Conservation (phyloP, 1,140 invertebrate genomes). For the Papilio xuthus region DNA sequence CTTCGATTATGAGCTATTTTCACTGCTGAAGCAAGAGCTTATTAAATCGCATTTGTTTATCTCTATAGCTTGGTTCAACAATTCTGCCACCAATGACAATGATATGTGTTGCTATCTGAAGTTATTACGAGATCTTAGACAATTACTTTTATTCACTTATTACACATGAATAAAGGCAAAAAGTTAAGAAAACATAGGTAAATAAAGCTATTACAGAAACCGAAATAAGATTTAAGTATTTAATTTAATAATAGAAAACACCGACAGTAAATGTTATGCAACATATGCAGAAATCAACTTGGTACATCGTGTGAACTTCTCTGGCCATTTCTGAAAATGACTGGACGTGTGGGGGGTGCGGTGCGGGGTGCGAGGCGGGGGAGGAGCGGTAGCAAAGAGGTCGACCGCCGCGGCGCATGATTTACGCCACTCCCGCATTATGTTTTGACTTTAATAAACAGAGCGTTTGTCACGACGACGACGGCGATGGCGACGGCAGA, state of each 20-base stretch:
- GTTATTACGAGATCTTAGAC: not conserved
- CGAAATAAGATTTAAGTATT: not conserved
- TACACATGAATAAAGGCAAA: too few species aligned
- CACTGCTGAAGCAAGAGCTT: not conserved
- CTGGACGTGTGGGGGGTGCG: slow-evolving; percentile 61
- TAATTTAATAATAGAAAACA: slow-evolving; percentile 40
- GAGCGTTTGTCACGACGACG: slow-evolving; percentile 69
- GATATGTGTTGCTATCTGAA: not conserved
- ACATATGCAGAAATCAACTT: slow-evolving; percentile 52
- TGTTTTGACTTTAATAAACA: slow-evolving; percentile 81
- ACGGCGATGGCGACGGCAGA: slow-evolving; percentile 45
- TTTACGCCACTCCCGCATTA: slow-evolving; percentile 80
- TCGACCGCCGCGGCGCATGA: slow-evolving; percentile 65
- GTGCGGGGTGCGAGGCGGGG: slow-evolving; percentile 33
- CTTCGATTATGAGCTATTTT: slow-evolving; percentile 55
- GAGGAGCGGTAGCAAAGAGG: not conserved
- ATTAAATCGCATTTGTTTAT: not conserved
- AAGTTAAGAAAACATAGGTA: too few species aligned
- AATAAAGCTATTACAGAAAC: too few species aligned
- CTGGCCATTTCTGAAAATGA: slow-evolving; percentile 76
- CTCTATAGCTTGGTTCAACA: not conserved
- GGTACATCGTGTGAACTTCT: slow-evolving; percentile 58
- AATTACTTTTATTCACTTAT: too few species aligned
- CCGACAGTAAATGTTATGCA: slow-evolving; percentile 14
- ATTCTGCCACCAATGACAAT: not conserved